A percentile compares a stretch with the other conserved stretches of the same genome.
phyloP scores from a whole-genome alignment of 2,888 invertebrate species.

The Hypomecis punctinalis region DNA sequence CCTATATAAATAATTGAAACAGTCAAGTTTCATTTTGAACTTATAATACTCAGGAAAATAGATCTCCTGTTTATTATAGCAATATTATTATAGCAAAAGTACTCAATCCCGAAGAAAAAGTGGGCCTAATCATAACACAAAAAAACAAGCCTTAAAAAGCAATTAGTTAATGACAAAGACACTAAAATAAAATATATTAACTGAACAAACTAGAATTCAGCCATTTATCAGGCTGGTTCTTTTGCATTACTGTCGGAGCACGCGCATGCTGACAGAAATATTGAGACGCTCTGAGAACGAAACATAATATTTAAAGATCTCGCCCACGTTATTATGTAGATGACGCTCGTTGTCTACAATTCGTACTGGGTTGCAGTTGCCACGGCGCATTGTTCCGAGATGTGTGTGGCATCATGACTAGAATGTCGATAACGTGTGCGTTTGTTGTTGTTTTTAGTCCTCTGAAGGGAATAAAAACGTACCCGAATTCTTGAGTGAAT shows the following conservation, averaged over 20 bases:
- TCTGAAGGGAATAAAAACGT: too few species aligned
- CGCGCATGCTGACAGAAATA: slow-evolving; percentile 30
- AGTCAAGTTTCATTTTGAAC: too few species aligned
- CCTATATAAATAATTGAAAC: too few species aligned
- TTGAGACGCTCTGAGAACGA: slow-evolving; percentile 30
- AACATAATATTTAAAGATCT: slow-evolving; percentile 36
- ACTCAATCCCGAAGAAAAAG: too few species aligned
- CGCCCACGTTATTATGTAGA: slow-evolving; percentile 43
- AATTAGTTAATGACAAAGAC: slow-evolving; percentile 2
- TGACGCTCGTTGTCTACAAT: slow-evolving; percentile 43
- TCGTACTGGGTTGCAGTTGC: slow-evolving; percentile 37
- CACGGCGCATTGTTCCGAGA: slow-evolving; percentile 31
- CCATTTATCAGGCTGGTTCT: slow-evolving; percentile 13
- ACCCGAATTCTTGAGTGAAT: too few species aligned
- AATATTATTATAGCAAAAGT: too few species aligned
- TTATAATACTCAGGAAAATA: too few species aligned
- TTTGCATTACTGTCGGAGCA: slow-evolving; percentile 23
- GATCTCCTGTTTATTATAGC: too few species aligned
- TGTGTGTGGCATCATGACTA: slow-evolving; percentile 39
- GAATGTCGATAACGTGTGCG: slow-evolving; percentile 21
- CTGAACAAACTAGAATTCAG: slow-evolving; percentile 8
- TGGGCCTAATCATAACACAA: too few species aligned
- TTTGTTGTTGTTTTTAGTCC: not conserved
- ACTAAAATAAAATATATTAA: slow-evolving; percentile 7
- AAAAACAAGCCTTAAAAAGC: not conserved